These are phyloP conservation scores for Ooceraea biroi DNA, from an alignment of 1,140 invertebrate genomes.

Conservation along the genomic window DNA sequence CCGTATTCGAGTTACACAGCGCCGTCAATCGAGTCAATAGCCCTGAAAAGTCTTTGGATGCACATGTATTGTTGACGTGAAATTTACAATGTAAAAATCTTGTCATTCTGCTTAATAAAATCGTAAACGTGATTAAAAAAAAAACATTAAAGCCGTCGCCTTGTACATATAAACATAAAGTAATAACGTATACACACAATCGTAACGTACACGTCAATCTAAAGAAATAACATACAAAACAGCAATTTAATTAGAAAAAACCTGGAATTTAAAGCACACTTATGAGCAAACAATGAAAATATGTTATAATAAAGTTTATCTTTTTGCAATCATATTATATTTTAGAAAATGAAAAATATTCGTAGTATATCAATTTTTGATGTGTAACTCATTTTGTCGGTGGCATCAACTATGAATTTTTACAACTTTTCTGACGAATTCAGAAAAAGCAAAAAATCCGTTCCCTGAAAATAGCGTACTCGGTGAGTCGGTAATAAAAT, in stretches of 20 bases:
- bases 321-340: not conserved
- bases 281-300: conserved; percentile 3
- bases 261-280: not conserved
- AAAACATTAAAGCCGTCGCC: not conserved
- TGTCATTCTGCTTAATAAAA: not conserved
- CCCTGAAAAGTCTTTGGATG: conserved; percentile 20
- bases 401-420: not conserved
- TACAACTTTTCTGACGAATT: not conserved
- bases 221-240: not conserved
- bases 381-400: not conserved
- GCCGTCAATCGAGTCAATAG: conserved; percentile 17
- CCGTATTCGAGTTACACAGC: not conserved
- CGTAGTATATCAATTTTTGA: not conserved
- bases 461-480: not conserved
- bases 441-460: not conserved
- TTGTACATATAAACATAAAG: not conserved
- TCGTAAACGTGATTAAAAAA: not conserved
- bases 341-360: conserved; percentile 5
- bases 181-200: too few species aligned
- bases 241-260: not conserved
- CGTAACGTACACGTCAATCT: too few species aligned
- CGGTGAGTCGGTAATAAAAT: conserved; percentile 16
- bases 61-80: not conserved
- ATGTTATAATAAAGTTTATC: not conserved
- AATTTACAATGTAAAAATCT: conserved; percentile 38